These are phyloP conservation scores for Lycocerus yunnanus DNA, from an alignment of 2,888 invertebrate genomes.

Conservation along the genomic window DNA sequence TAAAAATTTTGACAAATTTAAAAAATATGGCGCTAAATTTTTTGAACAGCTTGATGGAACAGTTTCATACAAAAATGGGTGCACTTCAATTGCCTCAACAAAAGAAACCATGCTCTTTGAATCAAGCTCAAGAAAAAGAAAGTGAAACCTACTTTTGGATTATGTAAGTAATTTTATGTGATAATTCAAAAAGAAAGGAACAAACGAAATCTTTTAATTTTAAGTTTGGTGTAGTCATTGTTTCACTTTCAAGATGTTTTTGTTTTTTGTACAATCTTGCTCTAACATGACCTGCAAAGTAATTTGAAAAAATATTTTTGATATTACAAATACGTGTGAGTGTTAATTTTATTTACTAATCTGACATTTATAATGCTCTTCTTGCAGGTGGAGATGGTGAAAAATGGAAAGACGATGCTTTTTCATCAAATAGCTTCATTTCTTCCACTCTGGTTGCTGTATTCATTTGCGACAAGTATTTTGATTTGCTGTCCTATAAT, in stretches of 20 bases:
- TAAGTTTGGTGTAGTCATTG: not conserved
- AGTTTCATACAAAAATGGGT: slow-evolving; percentile 15
- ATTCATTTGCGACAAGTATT: slow-evolving; percentile 67
- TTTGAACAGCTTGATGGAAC: slow-evolving; percentile 23
- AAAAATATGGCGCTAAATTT: slow-evolving; percentile 22
- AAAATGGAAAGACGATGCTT: slow-evolving; percentile 33
- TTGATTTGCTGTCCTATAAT: slow-evolving; percentile 70
- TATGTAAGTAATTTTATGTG: slow-evolving; percentile 38
- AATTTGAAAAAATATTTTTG: not conserved
- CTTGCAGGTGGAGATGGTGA: slow-evolving; percentile 42
- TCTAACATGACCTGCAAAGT: not conserved
- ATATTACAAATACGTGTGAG: not conserved
- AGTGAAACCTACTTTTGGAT: slow-evolving; percentile 46
- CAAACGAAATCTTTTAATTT: slow-evolving; percentile 7
- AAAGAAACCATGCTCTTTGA: slow-evolving; percentile 15
- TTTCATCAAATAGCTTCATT: slow-evolving; percentile 28
- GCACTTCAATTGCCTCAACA: slow-evolving; percentile 10
- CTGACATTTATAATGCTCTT: not conserved
- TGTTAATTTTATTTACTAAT: not conserved
- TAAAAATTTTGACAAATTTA: too few species aligned
- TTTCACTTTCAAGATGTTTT: slow-evolving; percentile 2
- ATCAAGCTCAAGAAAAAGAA: slow-evolving; percentile 38
- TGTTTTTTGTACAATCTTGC: not conserved
- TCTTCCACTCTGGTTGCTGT: slow-evolving; percentile 63
- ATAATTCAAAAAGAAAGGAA: slow-evolving; percentile 1